These are phyloP conservation scores for Caenorhabditis latens DNA, from an alignment of 1,140 invertebrate species.

Conservation along the genomic window DNA sequence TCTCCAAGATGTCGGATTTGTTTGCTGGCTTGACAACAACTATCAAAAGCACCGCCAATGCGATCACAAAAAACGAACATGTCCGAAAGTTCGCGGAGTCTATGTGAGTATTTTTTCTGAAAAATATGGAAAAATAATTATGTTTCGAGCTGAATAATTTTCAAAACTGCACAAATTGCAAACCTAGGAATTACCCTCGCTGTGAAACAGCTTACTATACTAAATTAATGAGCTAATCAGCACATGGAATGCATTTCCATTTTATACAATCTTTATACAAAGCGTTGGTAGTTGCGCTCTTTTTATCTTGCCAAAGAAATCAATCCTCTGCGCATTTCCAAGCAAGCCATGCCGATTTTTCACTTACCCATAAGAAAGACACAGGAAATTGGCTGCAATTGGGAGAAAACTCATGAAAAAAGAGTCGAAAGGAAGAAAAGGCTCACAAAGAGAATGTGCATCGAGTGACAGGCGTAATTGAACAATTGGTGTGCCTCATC, in stretches of 20 bases:
- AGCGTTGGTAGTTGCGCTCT: too few relatives aligned
- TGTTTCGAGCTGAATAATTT: too few relatives aligned
- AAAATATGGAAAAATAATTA: background rate
- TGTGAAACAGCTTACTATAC: too few relatives aligned
- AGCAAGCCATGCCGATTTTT: background rate
- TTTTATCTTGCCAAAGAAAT: too few relatives aligned
- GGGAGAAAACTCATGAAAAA: background rate
- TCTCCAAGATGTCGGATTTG: constrained; percentile 17
- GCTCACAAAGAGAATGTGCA: background rate
- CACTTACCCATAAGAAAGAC: background rate
- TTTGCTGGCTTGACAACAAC: background rate
- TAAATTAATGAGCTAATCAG: too few relatives aligned
- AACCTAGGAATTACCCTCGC: too few relatives aligned
- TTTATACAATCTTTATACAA: too few relatives aligned
- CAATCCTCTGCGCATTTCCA: background rate
- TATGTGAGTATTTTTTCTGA: background rate
- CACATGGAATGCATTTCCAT: too few relatives aligned
- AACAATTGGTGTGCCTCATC: background rate
- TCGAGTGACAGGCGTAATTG: background rate
- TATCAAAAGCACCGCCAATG: constrained; percentile 24
- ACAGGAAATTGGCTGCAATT: background rate
- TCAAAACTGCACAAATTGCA: too few relatives aligned
- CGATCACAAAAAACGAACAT: constrained; percentile 9
- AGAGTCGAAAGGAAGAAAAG: background rate
- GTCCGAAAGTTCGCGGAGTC: constrained; percentile 16